These are phyloP conservation scores for Campopleginae sp. DNA, from an alignment of 2,888 invertebrate species.

Conservation along the genomic window DNA sequence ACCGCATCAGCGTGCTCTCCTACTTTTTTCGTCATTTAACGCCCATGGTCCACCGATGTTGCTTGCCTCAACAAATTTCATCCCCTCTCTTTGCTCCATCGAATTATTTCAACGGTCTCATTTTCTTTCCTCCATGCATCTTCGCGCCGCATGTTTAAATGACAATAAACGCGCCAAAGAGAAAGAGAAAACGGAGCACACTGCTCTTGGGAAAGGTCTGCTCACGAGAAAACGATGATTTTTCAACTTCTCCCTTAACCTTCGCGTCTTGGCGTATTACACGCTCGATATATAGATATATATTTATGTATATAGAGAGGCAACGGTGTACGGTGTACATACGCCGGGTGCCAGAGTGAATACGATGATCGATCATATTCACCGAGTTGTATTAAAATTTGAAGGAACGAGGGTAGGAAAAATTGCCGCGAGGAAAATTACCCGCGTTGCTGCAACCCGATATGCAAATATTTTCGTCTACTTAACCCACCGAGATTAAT, in stretches of 20 bases:
- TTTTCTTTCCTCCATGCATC: conserved; percentile 67
- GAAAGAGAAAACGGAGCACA: background rate
- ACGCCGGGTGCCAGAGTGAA: conserved; percentile 14
- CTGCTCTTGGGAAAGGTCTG: background rate
- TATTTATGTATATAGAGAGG: conserved; percentile 4
- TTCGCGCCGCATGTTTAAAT: conserved; percentile 77
- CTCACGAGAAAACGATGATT: conserved; percentile 45
- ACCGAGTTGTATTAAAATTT: conserved; percentile 59
- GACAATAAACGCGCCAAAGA: conserved; percentile 77
- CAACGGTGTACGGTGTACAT: background rate
- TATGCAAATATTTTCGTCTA: conserved; percentile 83
- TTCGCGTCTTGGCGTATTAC: conserved; percentile 20
- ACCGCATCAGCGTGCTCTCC: conserved; percentile 68
- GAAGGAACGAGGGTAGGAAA: conserved; percentile 60
- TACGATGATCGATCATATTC: conserved; percentile 73
- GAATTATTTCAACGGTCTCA: conserved; percentile 81
- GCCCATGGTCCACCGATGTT: background rate
- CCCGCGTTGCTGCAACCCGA: conserved; percentile 77
- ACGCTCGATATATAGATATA: background rate
- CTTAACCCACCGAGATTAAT: conserved; percentile 81
- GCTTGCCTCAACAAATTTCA: conserved; percentile 2
- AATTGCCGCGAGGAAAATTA: conserved; percentile 69
- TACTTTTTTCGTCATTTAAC: conserved; percentile 58
- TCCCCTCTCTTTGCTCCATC: conserved; percentile 10
- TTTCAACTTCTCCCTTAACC: conserved; percentile 40